Base-by-base conservation (phyloP, 1,140 invertebrate species). In the Condylostylus longicornis region DNA sequence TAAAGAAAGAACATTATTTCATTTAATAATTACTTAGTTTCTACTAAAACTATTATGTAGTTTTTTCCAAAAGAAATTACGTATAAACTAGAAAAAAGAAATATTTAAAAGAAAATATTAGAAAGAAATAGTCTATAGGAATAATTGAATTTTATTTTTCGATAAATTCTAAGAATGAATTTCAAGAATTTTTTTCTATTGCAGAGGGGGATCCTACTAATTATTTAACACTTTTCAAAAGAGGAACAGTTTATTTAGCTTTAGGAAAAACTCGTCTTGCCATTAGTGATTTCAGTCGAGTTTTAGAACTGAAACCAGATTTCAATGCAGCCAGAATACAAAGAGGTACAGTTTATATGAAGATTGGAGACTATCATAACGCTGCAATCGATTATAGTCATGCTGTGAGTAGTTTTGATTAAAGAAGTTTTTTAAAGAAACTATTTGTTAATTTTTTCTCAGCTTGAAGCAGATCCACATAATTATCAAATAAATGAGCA, bases 201-300 rank as follows among this genome's bases (percentile, higher is more conserved):
- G 5, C 62, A 94, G 93, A 98, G 66, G 86, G 82, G 13, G 94
- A 98, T 68, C 87, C 91, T 21, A 74, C 72, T 36, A 98, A 98
- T 65, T 98, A 96, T 63, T 69, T 98, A 51, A 94, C 88, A 37
- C 91, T 87, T 52, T 93, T 84, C 51, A 87, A 87, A 58, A 71
- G 95, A 53, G 94, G 93, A 10, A 98, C 94, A 7, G 90, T 97
- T 1, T 96, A 91, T 61, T 72, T 98, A 57, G 95, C 93, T 8
- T 67, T 97, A 43, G 91, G 91, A 20, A 96, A 95, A 71, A 82
- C 93, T 0, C 93, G 90, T 51, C 82, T 91, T 54, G 95, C 94
- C 7, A 64, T 98, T 10, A 74, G 81, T 50, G 96, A 99, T 67
- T 81, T 98, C 47, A 81, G 86, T 52, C 77, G 72, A 64, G 91